Evolutionary conservation across 1,140 invertebrate species (phyloP), one percentile per base, ranked within the genome.

Genomic region (Nixonia krombeini): DNA sequence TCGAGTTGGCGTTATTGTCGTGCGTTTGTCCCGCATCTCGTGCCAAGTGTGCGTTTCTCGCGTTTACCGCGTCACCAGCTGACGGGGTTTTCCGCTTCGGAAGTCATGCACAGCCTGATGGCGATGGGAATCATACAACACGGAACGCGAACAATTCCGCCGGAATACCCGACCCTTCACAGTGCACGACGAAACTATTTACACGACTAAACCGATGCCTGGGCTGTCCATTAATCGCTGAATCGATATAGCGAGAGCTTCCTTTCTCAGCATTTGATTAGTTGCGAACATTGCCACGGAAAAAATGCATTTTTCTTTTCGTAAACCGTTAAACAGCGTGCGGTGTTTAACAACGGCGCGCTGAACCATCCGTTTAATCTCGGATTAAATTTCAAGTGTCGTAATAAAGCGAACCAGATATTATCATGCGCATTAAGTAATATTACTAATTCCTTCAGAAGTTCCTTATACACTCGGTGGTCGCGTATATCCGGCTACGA

Each of bases 81-180:
- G 61, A 64, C 53, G 52, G 61, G 51, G 45, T 45, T 53, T 64
- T 56, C 61, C 61, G 61, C n/a, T 46, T 18, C 62, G 62, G 62
- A 65, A 65, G 62, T 50, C 38, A 29, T 37, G 33, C 42, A 26
- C 44, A 23, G 50, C 59, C 38, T 46, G 44, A 50, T 50, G 29
- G 50, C 29, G 16, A 37, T 29, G 13, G 12, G 13, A 17, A 40
- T 42, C 46, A 37, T 16, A 33, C 31, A 12, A 7, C 42, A 25
- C 18, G 21, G 28, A 49, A 40, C 53, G 29, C 18, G 15, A 61
- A 62, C 58, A 62, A 35, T 41, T 53, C 58, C 58, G 58, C 49
- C 58, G 58, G 58, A 62, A 13, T 8, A 33, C 10, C 33, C 33
- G 33, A 12, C 33, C 33, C 13, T 37, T 37, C 3, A 31, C 29